Evolutionary conservation across 2,888 invertebrate species (phyloP).

Genomic region (Perizoma affinitatum): DNA sequence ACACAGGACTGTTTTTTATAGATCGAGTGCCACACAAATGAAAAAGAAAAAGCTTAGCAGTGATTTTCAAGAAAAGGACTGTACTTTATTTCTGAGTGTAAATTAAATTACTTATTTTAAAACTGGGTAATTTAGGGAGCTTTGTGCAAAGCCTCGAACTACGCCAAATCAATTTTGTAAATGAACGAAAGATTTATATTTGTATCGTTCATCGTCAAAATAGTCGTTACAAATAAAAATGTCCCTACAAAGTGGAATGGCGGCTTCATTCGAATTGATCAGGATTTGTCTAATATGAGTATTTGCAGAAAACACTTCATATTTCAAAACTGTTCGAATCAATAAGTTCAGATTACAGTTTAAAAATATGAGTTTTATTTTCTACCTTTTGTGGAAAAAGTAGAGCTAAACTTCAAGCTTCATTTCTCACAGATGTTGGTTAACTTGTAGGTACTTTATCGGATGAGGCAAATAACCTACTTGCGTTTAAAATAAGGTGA

Average conservation of each 20-base stretch:
- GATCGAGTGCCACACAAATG: too few species aligned
- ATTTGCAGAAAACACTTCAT: not conserved
- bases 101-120: slow-evolving; percentile 4
- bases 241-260: not conserved
- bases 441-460: not conserved
- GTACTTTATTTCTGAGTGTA: not conserved
- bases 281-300: not conserved
- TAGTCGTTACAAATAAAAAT: not conserved
- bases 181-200: slow-evolving; percentile 8
- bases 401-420: not conserved
- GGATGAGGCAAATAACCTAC: slow-evolving; percentile 36
- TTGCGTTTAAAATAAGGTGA: slow-evolving; percentile 43
- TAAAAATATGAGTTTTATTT: not conserved
- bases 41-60: not conserved
- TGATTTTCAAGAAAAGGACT: not conserved
- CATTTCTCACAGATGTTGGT: not conserved
- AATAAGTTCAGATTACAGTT: not conserved
- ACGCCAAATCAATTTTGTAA: slow-evolving; percentile 16
- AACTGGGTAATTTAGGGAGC: slow-evolving; percentile 1
- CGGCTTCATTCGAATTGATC: not conserved
- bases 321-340: not conserved
- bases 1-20: too few species aligned
- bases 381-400: not conserved
- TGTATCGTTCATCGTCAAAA: not conserved
- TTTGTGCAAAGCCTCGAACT: slow-evolving; percentile 7